phyloP scores from a whole-genome alignment of 2,113 vertebrate species.

The Platycercus adscitus region DNA sequence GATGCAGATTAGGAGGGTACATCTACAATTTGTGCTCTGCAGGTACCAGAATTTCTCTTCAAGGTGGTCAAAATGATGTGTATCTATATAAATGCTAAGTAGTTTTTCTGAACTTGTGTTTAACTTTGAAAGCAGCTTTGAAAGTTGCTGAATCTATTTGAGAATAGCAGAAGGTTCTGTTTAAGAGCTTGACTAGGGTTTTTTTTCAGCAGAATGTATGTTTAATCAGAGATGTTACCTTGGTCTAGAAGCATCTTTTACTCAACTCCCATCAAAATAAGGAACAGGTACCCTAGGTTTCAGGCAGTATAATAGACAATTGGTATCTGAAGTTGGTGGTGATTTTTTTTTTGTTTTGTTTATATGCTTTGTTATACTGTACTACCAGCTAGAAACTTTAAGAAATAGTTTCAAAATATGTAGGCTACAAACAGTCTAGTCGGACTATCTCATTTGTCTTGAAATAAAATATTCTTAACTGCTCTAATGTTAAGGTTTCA shows the following conservation, averaged over 20 bases:
- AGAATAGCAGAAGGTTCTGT: neutral
- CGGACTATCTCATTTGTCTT: neutral
- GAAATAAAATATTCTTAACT: neutral
- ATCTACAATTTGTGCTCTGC: neutral
- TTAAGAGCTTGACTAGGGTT: neutral
- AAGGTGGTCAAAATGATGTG: neutral
- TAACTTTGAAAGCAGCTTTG: neutral
- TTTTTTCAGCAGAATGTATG: neutral
- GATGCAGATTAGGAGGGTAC: neutral
- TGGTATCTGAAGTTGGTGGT: rapidly evolving
- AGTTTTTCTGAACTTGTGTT: neutral
- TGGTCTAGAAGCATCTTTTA: neutral
- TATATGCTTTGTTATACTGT: neutral
- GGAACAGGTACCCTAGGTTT: neutral
- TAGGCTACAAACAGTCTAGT: neutral
- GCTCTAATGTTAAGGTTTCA: neutral
- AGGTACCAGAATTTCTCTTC: neutral
- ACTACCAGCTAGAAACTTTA: neutral
- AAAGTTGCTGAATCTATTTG: neutral
- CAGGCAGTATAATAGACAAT: neutral
- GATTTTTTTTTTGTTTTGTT: neutral
- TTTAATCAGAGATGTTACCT: neutral
- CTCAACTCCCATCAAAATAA: neutral
- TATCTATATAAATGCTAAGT: neutral
- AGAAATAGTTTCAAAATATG: neutral